Percentiles rank a stretch among this genome's conserved stretches.
These are phyloP conservation scores for Sarcophaga bullata DNA, from an alignment of 1,140 invertebrate genomes.

Conservation along the genomic window DNA sequence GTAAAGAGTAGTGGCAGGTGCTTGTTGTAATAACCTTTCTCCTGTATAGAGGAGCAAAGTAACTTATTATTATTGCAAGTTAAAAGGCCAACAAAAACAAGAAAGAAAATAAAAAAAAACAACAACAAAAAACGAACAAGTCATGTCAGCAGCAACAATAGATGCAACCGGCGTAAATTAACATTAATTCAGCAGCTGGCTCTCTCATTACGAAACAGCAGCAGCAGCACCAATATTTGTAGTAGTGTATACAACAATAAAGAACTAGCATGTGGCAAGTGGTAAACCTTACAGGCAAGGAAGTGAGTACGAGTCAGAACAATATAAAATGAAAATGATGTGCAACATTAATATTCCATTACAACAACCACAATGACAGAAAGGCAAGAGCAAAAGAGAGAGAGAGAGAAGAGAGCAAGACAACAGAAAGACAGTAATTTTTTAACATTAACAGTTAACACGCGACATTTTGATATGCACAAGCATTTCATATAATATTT, in stretches of 20 bases:
- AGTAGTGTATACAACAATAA: neutral
- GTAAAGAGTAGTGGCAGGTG: too few relatives aligned
- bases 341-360: slow-evolving; percentile 15
- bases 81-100: too few relatives aligned
- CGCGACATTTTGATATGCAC: neutral
- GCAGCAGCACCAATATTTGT: neutral
- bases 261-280: neutral
- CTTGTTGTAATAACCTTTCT: too few relatives aligned
- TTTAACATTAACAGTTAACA: neutral
- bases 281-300: neutral
- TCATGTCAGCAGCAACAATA: neutral
- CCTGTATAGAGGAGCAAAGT: too few relatives aligned
- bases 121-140: neutral
- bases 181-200: neutral
- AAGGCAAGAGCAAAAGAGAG: too few relatives aligned
- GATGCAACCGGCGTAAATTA: neutral
- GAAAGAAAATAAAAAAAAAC: too few relatives aligned
- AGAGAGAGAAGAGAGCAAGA: neutral
- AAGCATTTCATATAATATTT: neutral
- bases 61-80: too few relatives aligned
- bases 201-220: neutral
- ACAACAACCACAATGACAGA: neutral
- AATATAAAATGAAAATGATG: slow-evolving; percentile 22
- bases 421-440: neutral
- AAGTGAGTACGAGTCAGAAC: too few relatives aligned